Evolutionary conservation across 30 jellyfish, hydroid and myxozoan genomes (phyloP).

Genomic region (Aurelia aurita complex sp. Pacific): DNA sequence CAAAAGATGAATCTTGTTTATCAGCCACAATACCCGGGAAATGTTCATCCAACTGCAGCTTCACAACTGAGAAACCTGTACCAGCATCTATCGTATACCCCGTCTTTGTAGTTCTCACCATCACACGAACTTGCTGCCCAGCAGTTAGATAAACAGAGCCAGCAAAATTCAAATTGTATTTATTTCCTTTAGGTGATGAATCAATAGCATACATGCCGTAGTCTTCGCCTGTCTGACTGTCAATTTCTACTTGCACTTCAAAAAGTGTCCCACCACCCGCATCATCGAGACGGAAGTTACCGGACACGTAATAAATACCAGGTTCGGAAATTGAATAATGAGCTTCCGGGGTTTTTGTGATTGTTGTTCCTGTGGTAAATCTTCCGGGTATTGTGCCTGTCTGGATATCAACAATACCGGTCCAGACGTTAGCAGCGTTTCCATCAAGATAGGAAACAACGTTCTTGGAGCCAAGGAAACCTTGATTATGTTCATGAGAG

Average conservation of each 20-base stretch:
- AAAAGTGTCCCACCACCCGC: conserved; percentile 67
- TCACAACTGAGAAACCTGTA: conserved; percentile 67
- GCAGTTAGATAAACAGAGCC: conserved; percentile 77
- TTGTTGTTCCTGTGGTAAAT: conserved; percentile 18
- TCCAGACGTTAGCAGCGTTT: conserved; percentile 24
- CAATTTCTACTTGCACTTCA: conserved; percentile 76
- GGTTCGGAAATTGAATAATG: conserved; percentile 73
- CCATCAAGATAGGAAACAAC: conserved; percentile 24
- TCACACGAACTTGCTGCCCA: conserved; percentile 70
- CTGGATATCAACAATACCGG: conserved; percentile 40
- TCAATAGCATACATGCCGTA: conserved; percentile 77
- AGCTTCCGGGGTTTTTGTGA: conserved; percentile 2
- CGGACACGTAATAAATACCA: conserved; percentile 75
- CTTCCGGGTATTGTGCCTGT: conserved; percentile 51
- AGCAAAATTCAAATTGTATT: conserved; percentile 70
- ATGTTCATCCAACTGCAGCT: conserved; percentile 85
- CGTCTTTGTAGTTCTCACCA: conserved; percentile 52
- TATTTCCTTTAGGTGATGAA: conserved; percentile 38
- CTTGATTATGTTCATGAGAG: conserved; percentile 44
- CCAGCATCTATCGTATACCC: conserved; percentile 52
- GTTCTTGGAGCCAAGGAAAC: conserved; percentile 39
- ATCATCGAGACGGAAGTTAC: conserved; percentile 42
- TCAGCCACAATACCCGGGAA: conserved; percentile 84
- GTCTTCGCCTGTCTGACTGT: conserved; percentile 28
- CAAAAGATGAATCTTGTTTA: conserved; percentile 32